phyloP scores from a whole-genome alignment of 2,888 invertebrate genomes.

The Eupithecia pulchellata region DNA sequence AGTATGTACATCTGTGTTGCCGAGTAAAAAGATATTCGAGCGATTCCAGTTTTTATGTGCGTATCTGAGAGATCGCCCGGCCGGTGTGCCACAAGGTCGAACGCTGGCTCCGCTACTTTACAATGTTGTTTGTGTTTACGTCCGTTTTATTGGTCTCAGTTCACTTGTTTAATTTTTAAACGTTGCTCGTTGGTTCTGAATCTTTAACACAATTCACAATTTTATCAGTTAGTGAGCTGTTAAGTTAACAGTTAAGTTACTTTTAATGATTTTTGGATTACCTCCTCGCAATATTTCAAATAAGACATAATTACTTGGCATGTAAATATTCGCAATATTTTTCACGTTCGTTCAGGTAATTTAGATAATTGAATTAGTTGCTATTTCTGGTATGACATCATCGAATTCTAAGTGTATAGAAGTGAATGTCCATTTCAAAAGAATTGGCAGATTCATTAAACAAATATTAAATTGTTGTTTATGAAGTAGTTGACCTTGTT shows the following conservation, averaged over 20 bases:
- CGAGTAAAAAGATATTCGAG: slow-evolving; percentile 55
- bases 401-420: background rate
- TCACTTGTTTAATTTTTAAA: slow-evolving; percentile 26
- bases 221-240: slow-evolving; percentile 2
- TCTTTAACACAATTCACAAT: slow-evolving; percentile 7
- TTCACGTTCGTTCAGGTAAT: background rate
- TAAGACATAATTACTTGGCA: background rate
- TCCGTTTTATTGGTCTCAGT: slow-evolving; percentile 32
- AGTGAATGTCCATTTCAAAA: slow-evolving; percentile 14
- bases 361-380: background rate
- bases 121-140: slow-evolving; percentile 41
- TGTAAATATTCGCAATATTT: background rate
- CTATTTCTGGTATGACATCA: slow-evolving; percentile 14
- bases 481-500: slow-evolving; percentile 9
- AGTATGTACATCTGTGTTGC: slow-evolving; percentile 48
- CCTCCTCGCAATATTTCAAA: background rate
- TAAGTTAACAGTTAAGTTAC: too few species aligned
- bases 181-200: slow-evolving; percentile 18
- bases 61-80: slow-evolving; percentile 61
- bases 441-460: slow-evolving; percentile 8
- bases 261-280: too few species aligned
- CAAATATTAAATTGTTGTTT: background rate
- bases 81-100: slow-evolving; percentile 69
- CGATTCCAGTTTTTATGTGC: slow-evolving; percentile 65
- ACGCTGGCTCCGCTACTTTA: slow-evolving; percentile 51